phyloP scores from a whole-genome alignment of 2,888 invertebrate genomes.

The Ditylenchus weischeri region DNA sequence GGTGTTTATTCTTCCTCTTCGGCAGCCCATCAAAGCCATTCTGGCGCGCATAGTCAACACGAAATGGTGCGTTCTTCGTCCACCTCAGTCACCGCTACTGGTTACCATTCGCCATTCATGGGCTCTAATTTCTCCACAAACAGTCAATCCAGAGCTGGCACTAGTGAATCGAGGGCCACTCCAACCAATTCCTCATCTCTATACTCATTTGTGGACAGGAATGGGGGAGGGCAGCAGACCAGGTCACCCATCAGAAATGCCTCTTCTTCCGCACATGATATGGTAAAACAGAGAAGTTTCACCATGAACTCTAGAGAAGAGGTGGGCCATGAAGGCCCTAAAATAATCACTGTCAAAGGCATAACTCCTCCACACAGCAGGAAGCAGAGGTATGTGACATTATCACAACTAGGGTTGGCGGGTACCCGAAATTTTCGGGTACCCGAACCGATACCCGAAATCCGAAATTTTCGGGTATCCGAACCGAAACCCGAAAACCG shows the following conservation, averaged over 20 bases:
- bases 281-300: conserved; percentile 15
- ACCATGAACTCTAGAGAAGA: too few relatives aligned
- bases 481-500: too few relatives aligned
- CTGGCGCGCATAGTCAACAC: too few relatives aligned
- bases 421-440: too few relatives aligned
- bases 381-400: conserved; percentile 1
- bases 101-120: too few relatives aligned
- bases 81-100: neutral
- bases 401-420: too few relatives aligned
- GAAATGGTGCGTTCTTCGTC: conserved; percentile 12
- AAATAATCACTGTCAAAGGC: conserved; percentile 41
- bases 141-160: conserved; percentile 21
- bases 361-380: conserved; percentile 22
- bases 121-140: conserved; percentile 22
- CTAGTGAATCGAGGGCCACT: neutral
- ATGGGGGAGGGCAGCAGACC: neutral
- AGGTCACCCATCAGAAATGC: too few relatives aligned
- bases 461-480: too few relatives aligned
- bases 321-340: conserved; percentile 23
- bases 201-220: conserved; percentile 6
- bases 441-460: too few relatives aligned
- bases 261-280: neutral
- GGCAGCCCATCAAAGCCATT: too few relatives aligned
- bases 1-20: conserved; percentile 29
- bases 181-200: neutral